These are phyloP conservation scores for Platygyra sinensis DNA, from an alignment of 64 coral and sea anemone species.

Conservation along the genomic window DNA sequence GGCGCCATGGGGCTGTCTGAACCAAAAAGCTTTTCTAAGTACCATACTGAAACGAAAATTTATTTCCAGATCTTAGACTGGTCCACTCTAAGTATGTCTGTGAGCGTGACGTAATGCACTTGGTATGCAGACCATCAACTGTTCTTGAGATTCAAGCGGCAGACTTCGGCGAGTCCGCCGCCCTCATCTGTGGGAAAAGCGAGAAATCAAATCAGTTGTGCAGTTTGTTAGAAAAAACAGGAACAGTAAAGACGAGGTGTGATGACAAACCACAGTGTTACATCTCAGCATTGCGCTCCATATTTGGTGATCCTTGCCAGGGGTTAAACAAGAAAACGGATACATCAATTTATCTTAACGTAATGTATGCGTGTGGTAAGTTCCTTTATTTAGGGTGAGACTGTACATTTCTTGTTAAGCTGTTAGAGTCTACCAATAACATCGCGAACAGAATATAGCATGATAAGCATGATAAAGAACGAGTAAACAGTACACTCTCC, in stretches of 20 bases:
- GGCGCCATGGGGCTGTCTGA: too few species aligned
- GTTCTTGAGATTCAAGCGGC: slow-evolving; percentile 23
- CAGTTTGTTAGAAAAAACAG: not conserved
- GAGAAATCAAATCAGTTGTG: not conserved
- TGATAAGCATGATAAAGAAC: too few species aligned
- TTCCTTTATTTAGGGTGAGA: not conserved
- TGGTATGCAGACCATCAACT: not conserved
- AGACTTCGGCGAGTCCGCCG: slow-evolving; percentile 4
- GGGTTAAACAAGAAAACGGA: not conserved
- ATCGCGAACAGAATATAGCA: too few species aligned
- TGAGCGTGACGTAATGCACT: not conserved
- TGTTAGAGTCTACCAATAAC: too few species aligned
- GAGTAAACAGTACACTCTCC: too few species aligned
- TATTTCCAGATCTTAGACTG: not conserved
- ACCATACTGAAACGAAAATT: not conserved
- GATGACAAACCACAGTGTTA: not conserved
- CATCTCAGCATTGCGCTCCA: not conserved
- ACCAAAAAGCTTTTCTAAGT: too few species aligned
- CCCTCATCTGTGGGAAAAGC: not conserved
- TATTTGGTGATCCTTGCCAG: slow-evolving; percentile 21
- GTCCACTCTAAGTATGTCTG: not conserved
- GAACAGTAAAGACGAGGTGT: not conserved
- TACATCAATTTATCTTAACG: not conserved
- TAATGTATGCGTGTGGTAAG: slow-evolving; percentile 33
- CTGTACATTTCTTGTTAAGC: too few species aligned